Percentiles rank a stretch among this genome's conserved stretches.
These are phyloP conservation scores for Drosophila pseudotalamancana DNA, from an alignment of 2,888 invertebrate genomes.

Conservation along the genomic window DNA sequence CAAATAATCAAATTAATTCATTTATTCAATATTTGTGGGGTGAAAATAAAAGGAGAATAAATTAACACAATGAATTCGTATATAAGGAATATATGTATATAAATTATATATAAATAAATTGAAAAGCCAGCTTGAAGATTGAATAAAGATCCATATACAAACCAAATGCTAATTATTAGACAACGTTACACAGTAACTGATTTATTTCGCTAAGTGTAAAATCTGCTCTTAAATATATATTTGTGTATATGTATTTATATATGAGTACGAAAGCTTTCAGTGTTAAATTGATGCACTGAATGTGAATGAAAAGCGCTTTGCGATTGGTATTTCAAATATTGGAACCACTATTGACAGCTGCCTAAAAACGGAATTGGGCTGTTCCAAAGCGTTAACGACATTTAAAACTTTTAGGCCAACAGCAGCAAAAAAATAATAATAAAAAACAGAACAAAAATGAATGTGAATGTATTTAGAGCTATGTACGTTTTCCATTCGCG, in stretches of 20 bases:
- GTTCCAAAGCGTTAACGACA: slow-evolving; percentile 52
- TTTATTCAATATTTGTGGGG: not conserved
- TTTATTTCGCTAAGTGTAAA: no score
- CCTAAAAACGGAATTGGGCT: slow-evolving; percentile 24
- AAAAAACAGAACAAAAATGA: slow-evolving; percentile 13
- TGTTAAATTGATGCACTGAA: not conserved
- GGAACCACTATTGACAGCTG: slow-evolving; percentile 9
- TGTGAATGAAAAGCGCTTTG: not conserved
- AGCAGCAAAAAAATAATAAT: not conserved
- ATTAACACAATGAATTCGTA: no score
- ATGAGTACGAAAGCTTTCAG: no score
- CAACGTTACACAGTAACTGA: no score
- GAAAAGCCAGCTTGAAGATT: no score
- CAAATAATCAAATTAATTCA: not conserved
- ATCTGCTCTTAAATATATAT: no score
- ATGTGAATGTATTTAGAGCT: slow-evolving; percentile 30
- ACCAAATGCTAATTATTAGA: no score
- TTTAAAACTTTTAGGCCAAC: slow-evolving; percentile 37
- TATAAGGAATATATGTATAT: no score
- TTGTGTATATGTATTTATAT: no score
- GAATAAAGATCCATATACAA: no score
- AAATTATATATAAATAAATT: no score
- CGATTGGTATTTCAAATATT: slow-evolving; percentile 1
- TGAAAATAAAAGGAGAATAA: not conserved
- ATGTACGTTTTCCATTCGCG: slow-evolving; percentile 22